Percentiles rank a stretch among this genome's conserved stretches.
Conservation (phyloP, 1,140 invertebrate genomes). For the Orussus abietinus region DNA sequence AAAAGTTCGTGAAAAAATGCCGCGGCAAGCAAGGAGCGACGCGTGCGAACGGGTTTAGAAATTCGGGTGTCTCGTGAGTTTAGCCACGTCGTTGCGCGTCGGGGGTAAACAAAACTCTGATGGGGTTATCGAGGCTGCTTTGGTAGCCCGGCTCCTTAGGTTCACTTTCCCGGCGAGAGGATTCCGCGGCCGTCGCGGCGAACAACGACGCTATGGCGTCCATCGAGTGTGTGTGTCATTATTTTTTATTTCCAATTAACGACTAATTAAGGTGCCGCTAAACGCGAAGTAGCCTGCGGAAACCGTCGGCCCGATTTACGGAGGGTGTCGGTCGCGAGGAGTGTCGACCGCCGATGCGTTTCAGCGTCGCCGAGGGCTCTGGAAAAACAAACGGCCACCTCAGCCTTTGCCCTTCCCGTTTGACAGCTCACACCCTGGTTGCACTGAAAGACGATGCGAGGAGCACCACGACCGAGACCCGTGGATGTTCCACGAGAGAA, state of each 20-base stretch:
- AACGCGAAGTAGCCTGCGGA: not conserved
- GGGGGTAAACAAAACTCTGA: conserved; percentile 7
- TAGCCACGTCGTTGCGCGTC: conserved; percentile 11
- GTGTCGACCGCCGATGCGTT: conserved; percentile 6
- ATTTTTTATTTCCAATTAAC: conserved; percentile 30
- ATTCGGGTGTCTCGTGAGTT: conserved; percentile 4
- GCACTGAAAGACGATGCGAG: not conserved
- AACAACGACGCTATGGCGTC: conserved; percentile 46
- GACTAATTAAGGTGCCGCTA: conserved; percentile 19
- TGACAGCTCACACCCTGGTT: conserved; percentile 22
- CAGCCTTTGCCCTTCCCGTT: conserved; percentile 19
- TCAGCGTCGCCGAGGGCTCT: conserved; percentile 10
- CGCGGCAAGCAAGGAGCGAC: conserved; percentile 35
- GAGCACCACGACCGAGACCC: not conserved
- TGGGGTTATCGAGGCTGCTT: conserved; percentile 9
- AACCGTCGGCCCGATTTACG: not conserved
- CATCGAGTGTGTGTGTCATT: conserved; percentile 36
- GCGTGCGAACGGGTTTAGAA: conserved; percentile 15
- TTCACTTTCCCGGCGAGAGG: conserved; percentile 4
- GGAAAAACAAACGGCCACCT: conserved; percentile 27
- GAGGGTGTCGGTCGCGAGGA: conserved; percentile 2
- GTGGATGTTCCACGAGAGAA: not conserved
- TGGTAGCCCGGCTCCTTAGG: conserved; percentile 18
- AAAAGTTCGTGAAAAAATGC: conserved; percentile 43
- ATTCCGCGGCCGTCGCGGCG: conserved; percentile 24